phyloP scores from a whole-genome alignment of 2,797 vertebrate genomes.

The Apogon talboti region DNA sequence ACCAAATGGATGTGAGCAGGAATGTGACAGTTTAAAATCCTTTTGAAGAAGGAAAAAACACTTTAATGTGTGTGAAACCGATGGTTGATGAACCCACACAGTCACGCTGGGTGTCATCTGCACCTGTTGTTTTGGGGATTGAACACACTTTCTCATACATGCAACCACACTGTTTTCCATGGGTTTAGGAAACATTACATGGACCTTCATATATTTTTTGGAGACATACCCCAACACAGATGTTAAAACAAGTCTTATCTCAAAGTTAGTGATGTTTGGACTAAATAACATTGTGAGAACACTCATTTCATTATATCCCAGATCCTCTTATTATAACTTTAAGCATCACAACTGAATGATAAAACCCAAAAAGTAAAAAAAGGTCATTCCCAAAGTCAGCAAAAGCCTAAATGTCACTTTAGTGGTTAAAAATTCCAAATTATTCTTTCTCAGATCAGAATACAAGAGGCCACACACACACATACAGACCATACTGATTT shows the following conservation, averaged over 20 bases:
- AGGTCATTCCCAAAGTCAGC: too few relatives aligned
- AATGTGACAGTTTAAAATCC: conserved; percentile 20
- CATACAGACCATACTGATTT: not conserved
- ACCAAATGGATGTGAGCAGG: conserved; percentile 4
- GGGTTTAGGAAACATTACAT: not conserved
- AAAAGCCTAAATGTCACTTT: not conserved
- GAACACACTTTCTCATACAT: not conserved
- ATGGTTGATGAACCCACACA: not conserved
- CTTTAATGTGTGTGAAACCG: conserved; percentile 28
- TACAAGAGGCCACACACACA: not conserved
- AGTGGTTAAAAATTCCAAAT: not conserved
- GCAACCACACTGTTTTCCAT: not conserved
- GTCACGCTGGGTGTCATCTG: conserved; percentile 29
- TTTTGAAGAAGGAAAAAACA: not conserved
- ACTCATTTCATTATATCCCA: too few relatives aligned
- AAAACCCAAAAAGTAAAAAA: too few relatives aligned
- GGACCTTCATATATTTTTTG: not conserved
- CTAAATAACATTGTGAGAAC: too few relatives aligned
- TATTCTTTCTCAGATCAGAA: too few relatives aligned
- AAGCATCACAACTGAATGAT: too few relatives aligned
- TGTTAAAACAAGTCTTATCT: too few relatives aligned
- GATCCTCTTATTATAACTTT: too few relatives aligned
- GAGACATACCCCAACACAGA: too few relatives aligned
- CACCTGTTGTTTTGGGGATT: conserved; percentile 66
- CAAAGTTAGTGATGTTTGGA: too few relatives aligned